Percentiles rank a stretch among this genome's conserved stretches.
phyloP scores from a whole-genome alignment of 2,888 invertebrate genomes.

The Yponomeuta cagnagella region DNA sequence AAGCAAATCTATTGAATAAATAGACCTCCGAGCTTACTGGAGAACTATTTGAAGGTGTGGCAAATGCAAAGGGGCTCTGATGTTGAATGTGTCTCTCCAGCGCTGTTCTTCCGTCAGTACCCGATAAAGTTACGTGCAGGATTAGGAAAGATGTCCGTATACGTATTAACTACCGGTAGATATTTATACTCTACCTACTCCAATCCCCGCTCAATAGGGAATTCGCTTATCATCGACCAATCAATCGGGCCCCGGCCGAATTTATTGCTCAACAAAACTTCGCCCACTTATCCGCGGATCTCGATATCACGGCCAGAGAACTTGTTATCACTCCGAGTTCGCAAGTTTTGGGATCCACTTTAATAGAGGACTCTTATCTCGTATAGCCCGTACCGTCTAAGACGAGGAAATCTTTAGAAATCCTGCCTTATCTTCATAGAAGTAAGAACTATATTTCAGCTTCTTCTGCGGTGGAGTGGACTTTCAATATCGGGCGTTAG shows the following conservation, averaged over 20 bases:
- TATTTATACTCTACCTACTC: too few species aligned
- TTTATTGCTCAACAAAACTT: slow-evolving; percentile 4
- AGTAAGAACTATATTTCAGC: not conserved
- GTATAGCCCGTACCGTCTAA: not conserved
- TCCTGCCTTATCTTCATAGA: not conserved
- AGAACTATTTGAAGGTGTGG: too few species aligned
- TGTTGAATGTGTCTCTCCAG: too few species aligned
- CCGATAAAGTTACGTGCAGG: too few species aligned
- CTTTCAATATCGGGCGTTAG: slow-evolving; percentile 1
- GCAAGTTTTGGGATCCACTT: slow-evolving; percentile 13
- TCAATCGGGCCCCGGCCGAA: not conserved
- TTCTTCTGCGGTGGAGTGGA: not conserved
- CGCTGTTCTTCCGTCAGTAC: too few species aligned
- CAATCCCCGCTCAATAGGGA: not conserved
- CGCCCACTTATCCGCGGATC: not conserved
- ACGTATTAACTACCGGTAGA: too few species aligned
- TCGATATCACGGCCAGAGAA: slow-evolving; percentile 4
- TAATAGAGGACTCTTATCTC: slow-evolving; percentile 12
- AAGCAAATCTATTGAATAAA: too few species aligned
- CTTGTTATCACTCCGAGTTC: slow-evolving; percentile 11
- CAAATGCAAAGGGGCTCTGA: too few species aligned
- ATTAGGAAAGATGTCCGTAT: too few species aligned
- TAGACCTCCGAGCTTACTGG: too few species aligned
- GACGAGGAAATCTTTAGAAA: not conserved
- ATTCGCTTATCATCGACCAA: not conserved